Evolutionary conservation across 2,797 vertebrate genomes (phyloP), one percentile per base, ranked within the genome.

Genomic region (Acanthurus tractus): DNA sequence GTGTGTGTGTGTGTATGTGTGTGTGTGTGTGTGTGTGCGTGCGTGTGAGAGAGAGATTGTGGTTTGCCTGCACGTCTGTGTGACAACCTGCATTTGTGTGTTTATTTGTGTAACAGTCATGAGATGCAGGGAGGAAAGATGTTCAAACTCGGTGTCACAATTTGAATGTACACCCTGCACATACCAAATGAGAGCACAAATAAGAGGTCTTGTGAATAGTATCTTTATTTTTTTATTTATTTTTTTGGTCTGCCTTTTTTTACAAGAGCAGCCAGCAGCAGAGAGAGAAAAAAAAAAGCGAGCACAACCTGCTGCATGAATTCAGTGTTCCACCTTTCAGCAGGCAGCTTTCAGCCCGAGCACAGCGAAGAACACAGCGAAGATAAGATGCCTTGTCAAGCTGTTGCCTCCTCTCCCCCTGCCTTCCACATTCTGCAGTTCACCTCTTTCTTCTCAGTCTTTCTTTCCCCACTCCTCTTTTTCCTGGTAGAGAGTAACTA

Each of bases 371-470:
- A 88, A 90, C 88, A 90, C 86, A 84, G 79, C 34, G 10, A 76
- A 89, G 88, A 91, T 86, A 85, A 90, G 86, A 90, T 82, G 76
- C 62, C 85, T 83, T 89, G 88, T 92, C 91, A 89, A 85, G 76
- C 73, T 75, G 71, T 63, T 81, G 87, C 86, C 84, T 81, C 74
- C 79, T 71, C 76, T 63, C 54, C 75, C 71, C 46, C 61, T 66
- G 56, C 70, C 77, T 83, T 83, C 62, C 75, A 66, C 72, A 49
- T 64, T 85, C 63, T 63, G 61, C 42, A 63, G 25, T 78, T 79
- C 42, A 79, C 76, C 74, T 25, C 63, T 82, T 82, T 82, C 67
- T 78, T 84, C 84, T 76, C 2, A 81, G 57, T 49, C 70, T 79
- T 58, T 63, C 76, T 74, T 63, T 72, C 55, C 54, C 59, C 49